Base-by-base conservation (phyloP, 2,113 vertebrate species). In the Macheiramphus alcinus region DNA sequence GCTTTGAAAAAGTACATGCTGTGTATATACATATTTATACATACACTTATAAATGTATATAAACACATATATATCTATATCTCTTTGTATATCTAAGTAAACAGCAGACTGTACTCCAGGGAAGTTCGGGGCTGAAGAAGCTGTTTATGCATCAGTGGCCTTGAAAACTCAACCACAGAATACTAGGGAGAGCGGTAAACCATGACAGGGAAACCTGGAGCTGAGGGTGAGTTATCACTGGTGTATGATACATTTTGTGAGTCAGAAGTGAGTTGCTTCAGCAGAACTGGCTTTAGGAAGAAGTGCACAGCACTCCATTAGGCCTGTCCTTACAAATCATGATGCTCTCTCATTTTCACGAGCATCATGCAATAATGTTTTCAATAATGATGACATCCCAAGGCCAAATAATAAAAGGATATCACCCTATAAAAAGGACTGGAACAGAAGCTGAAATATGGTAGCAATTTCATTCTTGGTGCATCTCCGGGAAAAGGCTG, bases 41-140 rank as follows among this genome's bases (percentile, higher is more conserved):
- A 40, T 84, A 65, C 27, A 91, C 31, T 63, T 65, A 55, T 42
- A 18, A 22, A 29, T 68, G 23, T 19, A 78, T 23, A 78, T 84
- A 89, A 87, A 91, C 45, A 90, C 38, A 42, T 26, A 43, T 50
- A 42, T 70, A 16, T 16, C 19, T 86, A 13, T 80, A 93, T 85
- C 32, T 93, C 53, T 83, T 67, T 87, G 61, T 61, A 23, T 81
- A 72, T 81, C 80, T 74, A 55, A 71, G 80, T 48, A 87, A 95
- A 75, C 16, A 75, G 27, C 43, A 93, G 47, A 43, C 47, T 53
- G 36, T 71, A 55, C 67, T 94, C 45, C 13, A 7, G 56, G 78
- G 80, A 91, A 87, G 70, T 91, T 96, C 65, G 87, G 47, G 80
- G 73, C 61, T 94, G 68, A 81, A 96, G 55, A 72, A 74, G 73